Evolutionary conservation across 1,140 invertebrate species (phyloP).

Genomic region (Achroia grisella): DNA sequence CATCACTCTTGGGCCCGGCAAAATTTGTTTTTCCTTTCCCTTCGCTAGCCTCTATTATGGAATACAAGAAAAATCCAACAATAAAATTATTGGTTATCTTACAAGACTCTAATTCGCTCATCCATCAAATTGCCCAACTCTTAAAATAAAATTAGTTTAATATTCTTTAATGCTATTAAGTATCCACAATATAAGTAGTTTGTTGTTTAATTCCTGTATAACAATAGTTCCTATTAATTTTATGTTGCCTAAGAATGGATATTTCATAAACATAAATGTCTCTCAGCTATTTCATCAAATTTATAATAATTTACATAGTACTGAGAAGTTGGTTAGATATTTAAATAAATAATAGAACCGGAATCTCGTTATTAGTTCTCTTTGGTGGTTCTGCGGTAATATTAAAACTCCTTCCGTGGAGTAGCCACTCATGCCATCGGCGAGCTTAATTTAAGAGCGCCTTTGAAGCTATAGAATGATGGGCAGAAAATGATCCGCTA

Average conservation of each 20-base stretch:
- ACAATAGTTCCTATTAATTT: no score
- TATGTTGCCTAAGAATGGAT: no score
- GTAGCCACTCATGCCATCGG: slow-evolving; percentile 20
- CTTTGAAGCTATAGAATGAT: slow-evolving; percentile 32
- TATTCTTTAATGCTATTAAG: no score
- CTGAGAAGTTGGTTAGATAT: no score
- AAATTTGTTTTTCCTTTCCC: slow-evolving; percentile 49
- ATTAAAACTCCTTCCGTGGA: slow-evolving; percentile 15
- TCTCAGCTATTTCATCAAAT: slow-evolving; percentile 2
- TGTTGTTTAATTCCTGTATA: no score
- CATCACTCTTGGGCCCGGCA: slow-evolving; percentile 51
- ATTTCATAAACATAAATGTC: no score
- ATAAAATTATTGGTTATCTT: no score
- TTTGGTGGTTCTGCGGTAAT: slow-evolving; percentile 6
- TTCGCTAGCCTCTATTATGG: slow-evolving; percentile 18
- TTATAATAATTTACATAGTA: slow-evolving; percentile 6
- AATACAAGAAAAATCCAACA: no score
- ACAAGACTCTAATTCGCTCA: slow-evolving; percentile 1
- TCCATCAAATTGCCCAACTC: not conserved
- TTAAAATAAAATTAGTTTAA: no score
- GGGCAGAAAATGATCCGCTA: slow-evolving; percentile 35
- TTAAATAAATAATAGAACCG: no score
- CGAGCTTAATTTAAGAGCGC: slow-evolving; percentile 32
- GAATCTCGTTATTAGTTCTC: not conserved
- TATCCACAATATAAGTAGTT: no score